These are phyloP conservation scores for Drosophila pegasa DNA, from an alignment of 2,888 invertebrate species.

Conservation along the genomic window DNA sequence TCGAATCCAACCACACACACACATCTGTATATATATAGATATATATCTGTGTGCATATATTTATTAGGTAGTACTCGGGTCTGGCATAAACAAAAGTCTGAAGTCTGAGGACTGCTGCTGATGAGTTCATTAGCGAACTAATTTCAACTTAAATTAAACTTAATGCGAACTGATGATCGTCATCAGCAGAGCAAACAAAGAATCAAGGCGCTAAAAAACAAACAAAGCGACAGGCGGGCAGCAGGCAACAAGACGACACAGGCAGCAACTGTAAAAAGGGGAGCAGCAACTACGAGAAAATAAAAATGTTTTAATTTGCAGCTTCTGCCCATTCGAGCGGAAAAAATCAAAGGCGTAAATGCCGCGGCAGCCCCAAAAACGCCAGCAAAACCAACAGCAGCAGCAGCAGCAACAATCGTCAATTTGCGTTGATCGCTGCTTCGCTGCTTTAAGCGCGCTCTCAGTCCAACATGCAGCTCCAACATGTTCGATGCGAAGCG, in stretches of 20 bases:
- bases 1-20: background rate
- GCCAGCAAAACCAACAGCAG: slow-evolving; percentile 21
- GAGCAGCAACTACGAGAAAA: slow-evolving; percentile 38
- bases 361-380: slow-evolving; percentile 45
- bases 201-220: slow-evolving; percentile 59
- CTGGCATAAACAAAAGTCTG: slow-evolving; percentile 41
- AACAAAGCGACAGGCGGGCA: slow-evolving; percentile 42
- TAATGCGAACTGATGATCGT: slow-evolving; percentile 82
- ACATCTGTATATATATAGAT: background rate
- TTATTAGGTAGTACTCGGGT: slow-evolving; percentile 13
- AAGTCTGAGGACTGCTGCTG: slow-evolving; percentile 53
- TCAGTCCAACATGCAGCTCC: slow-evolving; percentile 32
- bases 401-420: slow-evolving; percentile 27
- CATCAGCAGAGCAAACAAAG: slow-evolving; percentile 81
- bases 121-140: slow-evolving; percentile 84
- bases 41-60: background rate
- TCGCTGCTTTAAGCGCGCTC: slow-evolving; percentile 34
- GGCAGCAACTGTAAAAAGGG: slow-evolving; percentile 49
- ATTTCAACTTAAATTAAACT: slow-evolving; percentile 84
- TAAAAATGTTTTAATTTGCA: slow-evolving; percentile 81
- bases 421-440: slow-evolving; percentile 38
- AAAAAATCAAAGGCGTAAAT: slow-evolving; percentile 79
- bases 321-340: slow-evolving; percentile 77
- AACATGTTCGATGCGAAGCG: slow-evolving; percentile 64
- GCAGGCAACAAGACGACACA: slow-evolving; percentile 14